These are phyloP conservation scores for Lontra canadensis DNA, from an alignment of 2,113 vertebrate species.

Conservation along the genomic window DNA sequence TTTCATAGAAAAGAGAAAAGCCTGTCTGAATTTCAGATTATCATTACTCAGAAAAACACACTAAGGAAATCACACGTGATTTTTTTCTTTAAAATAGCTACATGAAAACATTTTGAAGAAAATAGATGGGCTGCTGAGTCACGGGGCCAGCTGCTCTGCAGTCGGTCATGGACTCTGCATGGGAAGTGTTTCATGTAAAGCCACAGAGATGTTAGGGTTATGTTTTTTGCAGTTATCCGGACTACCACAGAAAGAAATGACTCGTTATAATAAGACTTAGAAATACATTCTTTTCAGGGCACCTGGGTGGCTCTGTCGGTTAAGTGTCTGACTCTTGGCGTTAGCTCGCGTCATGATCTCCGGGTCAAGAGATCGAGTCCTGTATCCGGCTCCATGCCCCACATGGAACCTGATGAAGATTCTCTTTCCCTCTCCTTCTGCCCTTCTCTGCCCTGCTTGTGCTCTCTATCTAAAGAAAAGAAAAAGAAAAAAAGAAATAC, in stretches of 20 bases:
- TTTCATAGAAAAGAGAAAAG: neutral
- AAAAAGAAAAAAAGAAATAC: neutral
- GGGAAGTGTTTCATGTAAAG: neutral
- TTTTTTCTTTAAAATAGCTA: neutral
- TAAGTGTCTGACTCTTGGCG: neutral
- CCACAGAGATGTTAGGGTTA: neutral
- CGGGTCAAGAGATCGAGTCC: neutral
- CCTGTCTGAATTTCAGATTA: neutral
- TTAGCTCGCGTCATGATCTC: neutral
- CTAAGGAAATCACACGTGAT: neutral
- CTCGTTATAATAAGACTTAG: fast-evolving
- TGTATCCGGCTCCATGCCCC: neutral
- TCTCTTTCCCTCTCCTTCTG: neutral
- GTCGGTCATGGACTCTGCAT: neutral
- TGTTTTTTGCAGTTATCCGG: neutral
- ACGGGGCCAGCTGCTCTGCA: neutral
- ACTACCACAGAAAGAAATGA: neutral
- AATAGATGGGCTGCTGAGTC: neutral
- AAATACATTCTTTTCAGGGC: neutral
- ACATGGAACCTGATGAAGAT: neutral
- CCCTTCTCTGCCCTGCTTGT: neutral
- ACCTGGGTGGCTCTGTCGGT: neutral
- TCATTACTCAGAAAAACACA: neutral
- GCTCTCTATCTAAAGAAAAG: neutral
- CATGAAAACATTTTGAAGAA: neutral